Percentiles rank a stretch among this genome's conserved stretches.
These are phyloP conservation scores for Leptinotarsa defecta DNA, from an alignment of 1,140 invertebrate genomes.

Conservation along the genomic window DNA sequence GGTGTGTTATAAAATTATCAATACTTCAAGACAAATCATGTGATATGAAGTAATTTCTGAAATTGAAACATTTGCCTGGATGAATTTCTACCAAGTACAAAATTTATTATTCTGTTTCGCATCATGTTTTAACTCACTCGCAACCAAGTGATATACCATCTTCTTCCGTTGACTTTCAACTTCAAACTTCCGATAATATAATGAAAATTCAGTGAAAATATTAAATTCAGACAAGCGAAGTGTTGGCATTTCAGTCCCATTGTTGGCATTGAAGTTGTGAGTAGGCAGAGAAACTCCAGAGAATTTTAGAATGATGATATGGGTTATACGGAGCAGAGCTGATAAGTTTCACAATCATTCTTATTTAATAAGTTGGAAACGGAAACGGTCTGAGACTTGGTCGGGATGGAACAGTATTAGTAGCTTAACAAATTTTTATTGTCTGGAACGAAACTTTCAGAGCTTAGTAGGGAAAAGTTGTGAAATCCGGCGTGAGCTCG, in stretches of 20 bases:
- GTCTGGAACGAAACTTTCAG: not conserved
- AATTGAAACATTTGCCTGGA: no score
- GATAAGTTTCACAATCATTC: not conserved
- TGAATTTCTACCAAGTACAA: no score
- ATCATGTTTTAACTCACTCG: no score
- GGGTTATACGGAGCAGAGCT: not conserved
- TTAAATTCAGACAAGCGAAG: not conserved
- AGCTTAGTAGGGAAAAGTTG: not conserved
- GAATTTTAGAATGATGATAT: not conserved
- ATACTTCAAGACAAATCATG: no score
- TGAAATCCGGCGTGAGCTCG: not conserved
- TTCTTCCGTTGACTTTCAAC: not conserved
- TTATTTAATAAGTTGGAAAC: constrained; percentile 4
- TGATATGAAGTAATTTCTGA: no score
- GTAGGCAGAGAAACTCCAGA: not conserved
- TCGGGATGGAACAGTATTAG: not conserved
- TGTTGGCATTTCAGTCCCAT: not conserved
- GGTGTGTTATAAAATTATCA: no score
- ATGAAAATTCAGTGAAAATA: constrained; percentile 2
- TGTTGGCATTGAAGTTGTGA: not conserved
- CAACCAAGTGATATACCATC: no score
- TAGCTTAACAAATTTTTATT: not conserved
- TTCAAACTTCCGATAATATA: not conserved
- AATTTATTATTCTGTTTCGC: no score
- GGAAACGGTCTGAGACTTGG: not conserved